phyloP scores from a whole-genome alignment of 53 echinoderm and acorn worm genomes.

The Holothuria scabra region DNA sequence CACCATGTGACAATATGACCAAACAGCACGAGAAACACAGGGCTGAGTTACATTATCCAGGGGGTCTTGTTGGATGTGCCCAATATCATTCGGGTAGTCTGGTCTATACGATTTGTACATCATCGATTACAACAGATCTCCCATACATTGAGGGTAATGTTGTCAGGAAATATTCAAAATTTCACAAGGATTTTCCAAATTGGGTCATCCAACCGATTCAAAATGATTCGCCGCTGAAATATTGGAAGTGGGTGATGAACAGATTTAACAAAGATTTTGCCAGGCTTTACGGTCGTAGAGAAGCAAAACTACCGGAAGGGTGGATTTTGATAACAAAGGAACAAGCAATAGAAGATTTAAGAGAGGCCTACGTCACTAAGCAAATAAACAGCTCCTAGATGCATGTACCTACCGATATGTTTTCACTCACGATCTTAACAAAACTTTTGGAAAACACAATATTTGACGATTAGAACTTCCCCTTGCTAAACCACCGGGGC shows the following conservation, averaged over 20 bases:
- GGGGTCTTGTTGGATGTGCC: slow-evolving; percentile 21
- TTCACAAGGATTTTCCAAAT: slow-evolving; percentile 27
- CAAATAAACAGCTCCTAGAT: neutral
- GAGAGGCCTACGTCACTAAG: slow-evolving; percentile 27
- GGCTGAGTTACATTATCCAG: slow-evolving; percentile 44
- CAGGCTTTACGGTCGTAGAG: neutral
- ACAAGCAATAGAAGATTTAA: slow-evolving; percentile 21
- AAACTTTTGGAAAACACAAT: too few relatives aligned
- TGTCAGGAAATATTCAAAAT: slow-evolving; percentile 16
- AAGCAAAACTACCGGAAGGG: slow-evolving; percentile 49
- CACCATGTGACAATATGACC: slow-evolving; percentile 40
- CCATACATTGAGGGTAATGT: neutral
- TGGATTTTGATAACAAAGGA: slow-evolving; percentile 42
- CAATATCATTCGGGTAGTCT: neutral
- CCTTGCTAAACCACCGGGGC: too few relatives aligned
- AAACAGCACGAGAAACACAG: slow-evolving; percentile 39
- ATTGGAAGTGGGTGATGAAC: slow-evolving; percentile 56
- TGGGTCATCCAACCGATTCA: slow-evolving; percentile 55
- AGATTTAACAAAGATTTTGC: slow-evolving; percentile 47
- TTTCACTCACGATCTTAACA: too few relatives aligned
- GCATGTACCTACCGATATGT: too few relatives aligned
- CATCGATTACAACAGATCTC: slow-evolving; percentile 17
- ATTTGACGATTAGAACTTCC: too few relatives aligned
- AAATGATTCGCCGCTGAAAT: slow-evolving; percentile 5
- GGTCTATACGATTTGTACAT: slow-evolving; percentile 16